Base-by-base conservation (phyloP, 2,797 vertebrate genomes). In the Phoxinus dragarum region DNA sequence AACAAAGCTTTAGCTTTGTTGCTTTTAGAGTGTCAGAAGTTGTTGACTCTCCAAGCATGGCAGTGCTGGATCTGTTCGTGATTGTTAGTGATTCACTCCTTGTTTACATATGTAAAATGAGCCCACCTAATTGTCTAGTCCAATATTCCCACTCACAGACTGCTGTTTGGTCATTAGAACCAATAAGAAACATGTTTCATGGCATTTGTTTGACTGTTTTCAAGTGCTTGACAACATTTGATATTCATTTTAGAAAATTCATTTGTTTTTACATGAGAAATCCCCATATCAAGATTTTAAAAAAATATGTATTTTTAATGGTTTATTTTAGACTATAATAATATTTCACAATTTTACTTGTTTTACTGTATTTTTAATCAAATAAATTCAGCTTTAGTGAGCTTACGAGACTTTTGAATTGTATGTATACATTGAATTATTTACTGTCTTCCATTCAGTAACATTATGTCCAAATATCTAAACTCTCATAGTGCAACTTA, bases 41-140 rank as follows among this genome's bases (percentile, higher is more conserved):
- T 92, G 88, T 92, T 90, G 91, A 92, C 92, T 92, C 89, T 87
- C 84, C 88, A 80, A 90, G 90, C 91, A 91, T 61, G 54, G 80
- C 71, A 68, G 82, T 85, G 79, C 47, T 64, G 42, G 52, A 66
- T 81, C 47, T 64, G 68, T 84, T 66, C 80, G 80, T 64, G 88
- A 84, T 64, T 77, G 90, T 85, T 88, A 86, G 88, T 87, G 86
- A 87, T 86, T 84, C 86, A 88, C 79, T 81, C 80, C 82, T 84
- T 66, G 89, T 90, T 91, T 90, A 84, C 90, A 90, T 91, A 92
- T 91, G 90, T 82, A 90, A 89, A 92, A 88, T 84, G 52, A 78
- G 56, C 81, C 73, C 83, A 72, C 77, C 82, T 87, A 80, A 83
- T 85, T 82, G 73, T 54, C 80, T 71, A 77, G 75, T 84, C 85